A percentile compares a stretch with the other conserved stretches of the same genome.
These are phyloP conservation scores for Leptinotarsa peninsularis DNA, from an alignment of 2,888 invertebrate genomes.

Conservation along the genomic window DNA sequence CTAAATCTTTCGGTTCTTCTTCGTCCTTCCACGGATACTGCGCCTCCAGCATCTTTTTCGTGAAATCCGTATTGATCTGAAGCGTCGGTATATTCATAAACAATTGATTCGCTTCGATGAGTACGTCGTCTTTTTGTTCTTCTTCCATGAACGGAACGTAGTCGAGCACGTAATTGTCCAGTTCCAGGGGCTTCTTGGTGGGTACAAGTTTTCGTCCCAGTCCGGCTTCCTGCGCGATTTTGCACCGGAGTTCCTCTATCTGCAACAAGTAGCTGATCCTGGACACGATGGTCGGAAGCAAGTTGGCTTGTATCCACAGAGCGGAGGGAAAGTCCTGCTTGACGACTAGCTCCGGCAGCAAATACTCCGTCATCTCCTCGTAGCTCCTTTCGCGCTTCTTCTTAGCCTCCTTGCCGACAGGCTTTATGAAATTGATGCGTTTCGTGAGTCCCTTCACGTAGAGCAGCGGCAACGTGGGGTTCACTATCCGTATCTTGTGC, in stretches of 20 bases:
- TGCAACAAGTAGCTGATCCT: conserved; percentile 77
- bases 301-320: conserved; percentile 87
- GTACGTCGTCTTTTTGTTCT: conserved; percentile 39
- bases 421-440: conserved; percentile 72
- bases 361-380: conserved; percentile 74
- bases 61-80: conserved; percentile 57
- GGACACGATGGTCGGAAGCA: conserved; percentile 87
- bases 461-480: conserved; percentile 80
- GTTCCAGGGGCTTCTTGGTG: conserved; percentile 57
- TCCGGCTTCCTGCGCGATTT: conserved; percentile 37
- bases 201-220: conserved; percentile 60
- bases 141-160: conserved; percentile 50
- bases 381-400: conserved; percentile 65
- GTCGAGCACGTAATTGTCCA: conserved; percentile 56
- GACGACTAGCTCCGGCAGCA: conserved; percentile 90
- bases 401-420: conserved; percentile 56
- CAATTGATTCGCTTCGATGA: conserved; percentile 1
- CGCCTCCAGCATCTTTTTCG: conserved; percentile 66
- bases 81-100: conserved; percentile 7
- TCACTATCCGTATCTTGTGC: conserved; percentile 76
- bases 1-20: conserved; percentile 78
- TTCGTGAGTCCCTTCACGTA: conserved; percentile 79
- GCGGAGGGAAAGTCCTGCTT: conserved; percentile 78
- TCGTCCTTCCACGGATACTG: conserved; percentile 67
- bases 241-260: conserved; percentile 75